Evolutionary conservation across 2,888 invertebrate genomes (phyloP).

Genomic region (Lottia scabra): DNA sequence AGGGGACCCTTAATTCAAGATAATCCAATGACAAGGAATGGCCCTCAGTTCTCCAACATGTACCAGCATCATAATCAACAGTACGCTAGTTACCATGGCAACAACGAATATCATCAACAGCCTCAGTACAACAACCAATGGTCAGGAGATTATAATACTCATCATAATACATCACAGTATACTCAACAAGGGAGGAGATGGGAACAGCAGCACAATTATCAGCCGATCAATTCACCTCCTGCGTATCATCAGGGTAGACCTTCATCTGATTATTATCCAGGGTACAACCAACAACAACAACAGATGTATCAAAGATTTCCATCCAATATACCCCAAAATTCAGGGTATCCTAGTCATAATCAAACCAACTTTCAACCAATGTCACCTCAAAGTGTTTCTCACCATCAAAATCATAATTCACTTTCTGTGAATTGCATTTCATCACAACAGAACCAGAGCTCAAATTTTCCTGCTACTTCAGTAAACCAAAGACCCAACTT

Average conservation of each 20-base stretch:
- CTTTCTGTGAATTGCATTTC: no score
- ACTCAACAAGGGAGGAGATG: conserved; percentile 2
- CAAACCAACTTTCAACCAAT: not conserved
- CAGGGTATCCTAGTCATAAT: no score
- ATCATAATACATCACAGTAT: not conserved
- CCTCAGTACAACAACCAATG: conserved; percentile 8
- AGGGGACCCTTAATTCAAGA: conserved; percentile 29
- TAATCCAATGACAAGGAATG: not conserved
- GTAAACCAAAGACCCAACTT: not conserved
- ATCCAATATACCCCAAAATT: not conserved
- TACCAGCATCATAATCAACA: conserved; percentile 10
- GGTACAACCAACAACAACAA: conserved; percentile 15
- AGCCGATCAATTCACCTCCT: not conserved
- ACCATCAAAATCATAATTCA: not conserved
- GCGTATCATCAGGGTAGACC: conserved; percentile 5
- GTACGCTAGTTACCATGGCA: conserved; percentile 3
- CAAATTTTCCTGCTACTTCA: not conserved
- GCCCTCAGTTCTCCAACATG: not conserved
- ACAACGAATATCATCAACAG: conserved; percentile 12
- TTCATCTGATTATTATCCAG: not conserved
- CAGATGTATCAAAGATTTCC: conserved; percentile 15
- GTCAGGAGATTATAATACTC: conserved; percentile 1
- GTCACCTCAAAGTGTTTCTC: not conserved
- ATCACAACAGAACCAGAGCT: not conserved
- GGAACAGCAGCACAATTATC: conserved; percentile 8